Evolutionary conservation across 2,113 vertebrate species (phyloP).

Genomic region (Bungarus multicinctus): DNA sequence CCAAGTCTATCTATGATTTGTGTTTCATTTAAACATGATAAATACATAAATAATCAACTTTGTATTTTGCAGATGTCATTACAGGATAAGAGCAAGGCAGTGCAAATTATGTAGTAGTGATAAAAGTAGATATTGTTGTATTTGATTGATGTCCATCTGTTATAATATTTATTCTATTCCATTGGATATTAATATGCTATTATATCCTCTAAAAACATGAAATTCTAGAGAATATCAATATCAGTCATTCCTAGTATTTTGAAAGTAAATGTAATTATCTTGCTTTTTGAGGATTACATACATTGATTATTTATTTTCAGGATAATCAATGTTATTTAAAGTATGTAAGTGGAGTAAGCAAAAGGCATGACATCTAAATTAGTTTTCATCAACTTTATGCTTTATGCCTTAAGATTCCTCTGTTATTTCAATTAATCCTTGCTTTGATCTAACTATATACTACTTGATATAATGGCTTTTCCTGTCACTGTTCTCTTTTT

Average conservation of each 20-base stretch:
- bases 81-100: background rate
- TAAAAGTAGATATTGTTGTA: background rate
- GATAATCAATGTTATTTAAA: background rate
- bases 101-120: background rate
- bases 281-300: background rate
- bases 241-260: background rate
- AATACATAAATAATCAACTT: background rate
- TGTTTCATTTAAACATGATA: background rate
- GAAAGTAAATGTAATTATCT: background rate
- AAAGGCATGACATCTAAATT: background rate
- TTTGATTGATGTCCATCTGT: background rate
- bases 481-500: background rate
- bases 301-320: background rate
- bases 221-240: background rate
- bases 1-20: background rate
- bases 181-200: background rate
- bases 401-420: background rate
- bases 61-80: background rate
- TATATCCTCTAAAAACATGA: background rate
- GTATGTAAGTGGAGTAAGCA: background rate
- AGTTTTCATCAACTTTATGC: background rate
- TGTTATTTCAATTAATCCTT: background rate
- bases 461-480: background rate
- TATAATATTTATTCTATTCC: background rate
- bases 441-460: background rate